phyloP scores from a whole-genome alignment of 2,797 vertebrate genomes.

The Enteromius afrohamiltoni region DNA sequence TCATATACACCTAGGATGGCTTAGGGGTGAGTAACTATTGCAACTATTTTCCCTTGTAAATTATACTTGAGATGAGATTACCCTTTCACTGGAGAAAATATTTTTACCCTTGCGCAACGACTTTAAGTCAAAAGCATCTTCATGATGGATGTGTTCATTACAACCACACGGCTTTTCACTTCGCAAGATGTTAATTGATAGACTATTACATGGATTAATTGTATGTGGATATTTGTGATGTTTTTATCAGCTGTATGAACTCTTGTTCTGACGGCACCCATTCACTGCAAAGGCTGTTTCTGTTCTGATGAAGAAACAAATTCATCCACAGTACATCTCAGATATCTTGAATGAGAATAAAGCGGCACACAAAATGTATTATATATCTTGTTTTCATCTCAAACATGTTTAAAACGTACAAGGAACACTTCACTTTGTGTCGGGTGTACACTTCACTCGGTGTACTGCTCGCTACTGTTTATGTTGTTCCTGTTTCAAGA shows the following conservation, averaged over 20 bases:
- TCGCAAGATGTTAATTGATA: neutral
- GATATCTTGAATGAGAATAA: neutral
- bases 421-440: neutral
- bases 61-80: neutral
- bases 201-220: neutral
- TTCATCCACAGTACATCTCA: neutral
- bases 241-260: neutral
- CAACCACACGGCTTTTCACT: neutral
- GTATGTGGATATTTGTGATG: neutral
- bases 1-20: too few relatives aligned
- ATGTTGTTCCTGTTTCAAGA: neutral
- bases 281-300: neutral
- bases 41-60: neutral
- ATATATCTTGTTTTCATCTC: neutral
- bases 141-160: neutral
- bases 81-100: neutral
- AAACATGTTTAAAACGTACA: neutral
- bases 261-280: neutral
- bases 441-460: neutral
- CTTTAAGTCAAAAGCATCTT: neutral
- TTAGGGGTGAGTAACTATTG: too few relatives aligned
- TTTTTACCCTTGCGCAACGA: neutral
- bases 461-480: neutral
- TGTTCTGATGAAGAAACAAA: neutral
- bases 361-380: neutral